Base-by-base conservation (phyloP, 2,113 vertebrate genomes). In the Cariama cristata region DNA sequence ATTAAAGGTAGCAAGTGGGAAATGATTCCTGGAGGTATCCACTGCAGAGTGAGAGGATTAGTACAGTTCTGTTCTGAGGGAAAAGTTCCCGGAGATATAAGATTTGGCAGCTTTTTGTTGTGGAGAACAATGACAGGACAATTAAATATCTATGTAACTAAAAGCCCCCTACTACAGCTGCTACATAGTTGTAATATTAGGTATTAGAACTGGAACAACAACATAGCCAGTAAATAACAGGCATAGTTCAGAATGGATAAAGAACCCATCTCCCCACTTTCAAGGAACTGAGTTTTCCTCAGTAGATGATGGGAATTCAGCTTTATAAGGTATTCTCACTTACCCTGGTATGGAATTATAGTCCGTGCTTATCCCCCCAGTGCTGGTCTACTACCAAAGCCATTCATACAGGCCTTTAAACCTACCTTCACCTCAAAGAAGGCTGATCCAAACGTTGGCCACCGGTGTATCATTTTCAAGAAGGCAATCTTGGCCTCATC, bases 361-460 rank as follows among this genome's bases (percentile, higher is more conserved):
- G 55, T 72, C n/a, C 55, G 42, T 40, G 50, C 6, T 0, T 64
- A n/a, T 79, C 20, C 18, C 18, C 28, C 33, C 23, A 17, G 12
- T 30, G 56, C 52, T 52, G 13, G 9, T 62, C 32, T 59, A 12
- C 74, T 50, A 32, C 33, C 47, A 76, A 40, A 64, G 66, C 53
- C 27, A 17, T 62, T 77, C 42, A 15, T 17, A 10, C 17, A 63
- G 55, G 50, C 33, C 35, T 79, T 80, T n/a, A 85, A 38, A 85
- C 98, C 55, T 95, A 99, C 99, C 99, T 99, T 99, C 92, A 99
- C 99, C 94, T 99, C 99, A 59, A 99, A 99, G 97, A 99, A 99
- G 32, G 99, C 99, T n/a, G 99, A 99, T 60, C 99, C 99, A 21
- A 99, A 99, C 0, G 99, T 99, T 26, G 99, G 99, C 99, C 99